Evolutionary conservation across 2,888 invertebrate species (phyloP).

Genomic region (Metacarcinus magister): DNA sequence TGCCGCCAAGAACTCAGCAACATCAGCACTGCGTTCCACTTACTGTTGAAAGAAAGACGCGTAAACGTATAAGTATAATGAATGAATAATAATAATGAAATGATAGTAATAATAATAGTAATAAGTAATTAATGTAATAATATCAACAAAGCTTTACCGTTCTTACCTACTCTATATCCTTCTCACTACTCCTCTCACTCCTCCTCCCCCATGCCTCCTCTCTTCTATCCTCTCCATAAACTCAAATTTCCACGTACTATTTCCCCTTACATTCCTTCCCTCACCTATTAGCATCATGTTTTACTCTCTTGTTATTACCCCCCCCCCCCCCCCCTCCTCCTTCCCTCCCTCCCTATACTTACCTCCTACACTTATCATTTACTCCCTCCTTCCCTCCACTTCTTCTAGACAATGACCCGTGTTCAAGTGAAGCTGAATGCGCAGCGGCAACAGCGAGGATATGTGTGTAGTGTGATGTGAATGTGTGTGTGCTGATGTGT

Average conservation of each 20-base stretch:
- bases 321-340: background rate
- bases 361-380: background rate
- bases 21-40: background rate
- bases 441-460: background rate
- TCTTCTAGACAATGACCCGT: background rate
- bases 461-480: constrained; percentile 3
- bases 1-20: background rate
- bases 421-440: background rate
- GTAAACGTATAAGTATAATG: background rate
- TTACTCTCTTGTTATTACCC: no score
- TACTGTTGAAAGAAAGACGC: background rate
- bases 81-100: constrained; percentile 44
- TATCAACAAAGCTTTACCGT: background rate
- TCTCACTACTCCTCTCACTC: background rate
- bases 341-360: background rate
- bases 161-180: background rate
- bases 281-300: background rate
- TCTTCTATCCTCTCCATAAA: background rate
- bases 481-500: constrained; percentile 41
- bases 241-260: background rate
- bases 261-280: background rate
- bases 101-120: background rate
- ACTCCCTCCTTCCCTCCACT: background rate
- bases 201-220: background rate
- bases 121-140: background rate